Evolutionary conservation across 2,888 invertebrate species (phyloP), one percentile per base, ranked within the genome.

Genomic region (Apocheima hispidaria): DNA sequence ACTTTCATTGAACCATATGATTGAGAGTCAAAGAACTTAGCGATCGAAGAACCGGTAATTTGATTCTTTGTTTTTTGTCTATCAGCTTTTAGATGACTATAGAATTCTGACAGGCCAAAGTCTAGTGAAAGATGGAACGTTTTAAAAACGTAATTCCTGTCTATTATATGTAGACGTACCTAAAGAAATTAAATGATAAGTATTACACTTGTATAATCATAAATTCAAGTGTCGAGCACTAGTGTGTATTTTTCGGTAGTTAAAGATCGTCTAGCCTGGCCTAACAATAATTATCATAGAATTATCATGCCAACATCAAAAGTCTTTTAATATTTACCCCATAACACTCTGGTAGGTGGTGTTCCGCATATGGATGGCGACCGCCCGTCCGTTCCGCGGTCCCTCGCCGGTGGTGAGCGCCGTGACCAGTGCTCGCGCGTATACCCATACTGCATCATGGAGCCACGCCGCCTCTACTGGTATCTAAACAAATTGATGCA

Each of bases 401-500:
- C 95, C 94, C 14, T 94, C 95, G 0, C 95, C 95, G n/a, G 93
- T 89, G 36, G 94, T 90, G 58, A 98, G 86, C 0, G 96, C 95
- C 65, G 95, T 94, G 28, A 96, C 92, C 68, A 98, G 89, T 2
- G 98, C 98, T 61, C 94, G 94, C 10, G 98, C 97, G 86, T 99
- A 99, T 67, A 99, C 94, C 94, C 97, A 96, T 48, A 99, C 97
- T 0, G 99, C 97, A 84, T 99, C 99, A 86, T 98, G 98, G 21
- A 98, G 94, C 94, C 98, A 98, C 33, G 97, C 98, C 14, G 98
- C 98, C 83, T 97, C 97, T 55, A 96, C 96, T 65, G 96, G 95
- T 78, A 97, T 97, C 97, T 97, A 59, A 12, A 16, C 36, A 30
- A 30, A 16, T 48, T 16, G 10, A 43, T 12, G 23, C 41, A 21